phyloP scores from a whole-genome alignment of 1,140 invertebrate species.

The Fragariocoptes setiger region DNA sequence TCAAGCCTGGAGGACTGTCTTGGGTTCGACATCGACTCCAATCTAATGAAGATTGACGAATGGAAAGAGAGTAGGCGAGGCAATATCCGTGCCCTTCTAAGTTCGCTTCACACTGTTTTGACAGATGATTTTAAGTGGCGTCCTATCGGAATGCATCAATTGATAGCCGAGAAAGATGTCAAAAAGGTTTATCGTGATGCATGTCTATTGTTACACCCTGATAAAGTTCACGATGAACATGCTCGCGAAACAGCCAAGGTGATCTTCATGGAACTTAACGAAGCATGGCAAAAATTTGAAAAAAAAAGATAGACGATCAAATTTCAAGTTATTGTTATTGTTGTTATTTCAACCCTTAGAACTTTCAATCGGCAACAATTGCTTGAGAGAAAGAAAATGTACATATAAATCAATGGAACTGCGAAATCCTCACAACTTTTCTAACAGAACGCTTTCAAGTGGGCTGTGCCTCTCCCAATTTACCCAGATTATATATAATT shows the following conservation, averaged over 20 bases:
- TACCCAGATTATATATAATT: no score
- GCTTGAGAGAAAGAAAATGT: no score
- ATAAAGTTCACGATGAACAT: conserved; percentile 35
- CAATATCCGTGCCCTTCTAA: conserved; percentile 75
- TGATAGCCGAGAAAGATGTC: conserved; percentile 60
- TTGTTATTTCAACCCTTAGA: no score
- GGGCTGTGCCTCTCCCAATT: no score
- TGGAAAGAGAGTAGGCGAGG: conserved; percentile 83
- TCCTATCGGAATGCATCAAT: conserved; percentile 64
- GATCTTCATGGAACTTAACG: conserved; percentile 95
- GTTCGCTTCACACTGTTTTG: conserved; percentile 64
- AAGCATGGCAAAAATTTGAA: conserved; percentile 91
- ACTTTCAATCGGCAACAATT: no score
- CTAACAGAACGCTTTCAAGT: no score
- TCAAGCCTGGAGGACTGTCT: no score
- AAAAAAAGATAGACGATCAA: conserved; percentile 25
- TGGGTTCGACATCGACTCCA: conserved; percentile 4
- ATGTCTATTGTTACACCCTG: conserved; percentile 82
- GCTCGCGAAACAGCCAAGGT: conserved; percentile 33
- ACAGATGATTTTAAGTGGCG: conserved; percentile 82
- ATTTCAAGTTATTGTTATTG: no score
- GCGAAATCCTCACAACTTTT: no score
- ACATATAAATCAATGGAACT: no score
- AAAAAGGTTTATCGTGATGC: conserved; percentile 85
- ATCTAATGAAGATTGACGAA: conserved; percentile 23